A percentile compares a stretch with the other conserved stretches of the same genome.
Evolutionary conservation across 2,888 invertebrate genomes (phyloP).

Genomic region (Gonocerus acuteangulatus): DNA sequence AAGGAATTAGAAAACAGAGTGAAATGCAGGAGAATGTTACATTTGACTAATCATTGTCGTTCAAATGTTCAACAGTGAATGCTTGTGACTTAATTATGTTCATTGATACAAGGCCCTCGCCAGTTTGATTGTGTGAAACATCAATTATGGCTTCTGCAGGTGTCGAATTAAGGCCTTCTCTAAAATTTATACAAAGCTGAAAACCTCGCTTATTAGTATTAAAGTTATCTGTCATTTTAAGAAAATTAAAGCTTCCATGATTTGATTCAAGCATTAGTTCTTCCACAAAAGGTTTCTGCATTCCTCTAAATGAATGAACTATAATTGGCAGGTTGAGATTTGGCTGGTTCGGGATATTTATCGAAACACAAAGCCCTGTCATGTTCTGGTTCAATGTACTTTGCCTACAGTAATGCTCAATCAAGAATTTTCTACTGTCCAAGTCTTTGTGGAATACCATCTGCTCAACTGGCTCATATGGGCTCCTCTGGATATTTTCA

Average conservation of each 20-base stretch:
- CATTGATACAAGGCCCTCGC: background rate
- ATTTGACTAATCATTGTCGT: too few relatives aligned
- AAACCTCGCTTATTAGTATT: background rate
- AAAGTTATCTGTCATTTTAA: background rate
- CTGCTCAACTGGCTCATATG: conserved; percentile 9
- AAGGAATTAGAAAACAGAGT: too few relatives aligned
- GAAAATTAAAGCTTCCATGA: background rate
- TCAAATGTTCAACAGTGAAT: too few relatives aligned
- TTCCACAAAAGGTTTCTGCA: background rate
- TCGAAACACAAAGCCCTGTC: conserved; percentile 6
- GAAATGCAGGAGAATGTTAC: too few relatives aligned
- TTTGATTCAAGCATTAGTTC: background rate
- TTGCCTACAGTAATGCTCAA: conserved; percentile 3
- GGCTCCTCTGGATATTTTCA: conserved; percentile 2
- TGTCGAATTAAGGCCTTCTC: conserved; percentile 14
- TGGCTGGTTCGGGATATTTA: conserved; percentile 9
- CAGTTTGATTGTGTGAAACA: conserved; percentile 3
- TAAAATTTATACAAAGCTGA: conserved; percentile 13
- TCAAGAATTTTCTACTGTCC: background rate
- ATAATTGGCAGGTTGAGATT: conserved; percentile 2
- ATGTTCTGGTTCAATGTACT: conserved; percentile 15
- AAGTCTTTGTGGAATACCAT: background rate
- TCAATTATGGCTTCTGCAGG: conserved; percentile 13
- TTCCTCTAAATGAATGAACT: conserved; percentile 14
- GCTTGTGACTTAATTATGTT: background rate